These are phyloP conservation scores for Chionodraco myersi DNA, from an alignment of 2,113 vertebrate species.

Conservation along the genomic window DNA sequence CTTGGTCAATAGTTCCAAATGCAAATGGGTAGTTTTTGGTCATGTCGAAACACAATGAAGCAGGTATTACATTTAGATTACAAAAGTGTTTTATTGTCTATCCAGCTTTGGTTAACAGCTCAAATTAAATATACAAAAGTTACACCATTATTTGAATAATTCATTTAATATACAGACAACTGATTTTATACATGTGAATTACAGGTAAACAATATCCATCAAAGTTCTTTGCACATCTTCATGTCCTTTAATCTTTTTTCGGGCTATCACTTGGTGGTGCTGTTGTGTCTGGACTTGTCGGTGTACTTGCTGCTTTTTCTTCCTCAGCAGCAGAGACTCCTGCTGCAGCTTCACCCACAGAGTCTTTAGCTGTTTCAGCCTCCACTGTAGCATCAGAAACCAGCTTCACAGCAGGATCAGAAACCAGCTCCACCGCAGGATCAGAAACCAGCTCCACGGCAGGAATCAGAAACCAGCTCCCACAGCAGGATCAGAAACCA, in stretches of 20 bases:
- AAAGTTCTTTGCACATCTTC: background rate
- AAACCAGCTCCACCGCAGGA: background rate
- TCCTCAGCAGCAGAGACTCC: conserved; percentile 11
- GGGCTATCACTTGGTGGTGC: conserved; percentile 39
- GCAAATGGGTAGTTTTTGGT: background rate
- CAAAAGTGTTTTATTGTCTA: background rate
- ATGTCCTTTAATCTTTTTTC: conserved; percentile 62
- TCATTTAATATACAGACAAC: background rate
- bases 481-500: too few species aligned
- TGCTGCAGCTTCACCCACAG: conserved; percentile 11
- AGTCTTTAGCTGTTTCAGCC: conserved; percentile 22
- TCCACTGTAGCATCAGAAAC: background rate
- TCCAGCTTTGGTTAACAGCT: background rate
- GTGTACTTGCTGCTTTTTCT: background rate
- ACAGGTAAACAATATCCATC: conserved; percentile 13
- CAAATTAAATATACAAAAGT: background rate
- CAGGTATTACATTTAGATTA: background rate
- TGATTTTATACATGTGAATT: conserved; percentile 3
- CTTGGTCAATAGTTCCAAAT: conserved; percentile 1
- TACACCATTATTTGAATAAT: background rate
- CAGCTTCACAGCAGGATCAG: background rate
- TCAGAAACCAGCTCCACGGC: too few species aligned
- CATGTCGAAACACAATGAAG: background rate
- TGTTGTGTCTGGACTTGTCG: conserved; percentile 20
- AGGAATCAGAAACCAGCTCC: too few species aligned